Conservation (phyloP, 2,888 invertebrate species). For the Azorinus chamasolen region DNA sequence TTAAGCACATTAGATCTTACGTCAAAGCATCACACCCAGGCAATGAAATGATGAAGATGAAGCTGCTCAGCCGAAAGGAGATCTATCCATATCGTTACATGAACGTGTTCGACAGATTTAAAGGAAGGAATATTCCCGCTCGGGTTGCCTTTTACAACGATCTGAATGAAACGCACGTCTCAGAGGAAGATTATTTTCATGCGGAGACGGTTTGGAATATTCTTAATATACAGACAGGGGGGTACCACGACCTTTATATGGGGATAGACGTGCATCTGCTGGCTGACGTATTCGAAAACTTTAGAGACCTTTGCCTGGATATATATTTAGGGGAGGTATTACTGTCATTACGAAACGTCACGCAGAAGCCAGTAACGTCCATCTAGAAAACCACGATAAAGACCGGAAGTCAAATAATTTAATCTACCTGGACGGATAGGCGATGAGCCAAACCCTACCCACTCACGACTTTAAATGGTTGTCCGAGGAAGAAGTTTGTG, state of each 20-base stretch:
- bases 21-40: too few relatives aligned
- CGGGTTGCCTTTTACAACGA: constrained; percentile 14
- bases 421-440: constrained; percentile 64
- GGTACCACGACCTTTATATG: constrained; percentile 8
- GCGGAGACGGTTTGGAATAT: constrained; percentile 14
- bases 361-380: constrained; percentile 2
- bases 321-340: constrained; percentile 9
- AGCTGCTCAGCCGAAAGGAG: constrained; percentile 2
- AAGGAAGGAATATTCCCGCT: constrained; percentile 10
- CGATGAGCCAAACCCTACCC: constrained; percentile 78
- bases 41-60: too few relatives aligned
- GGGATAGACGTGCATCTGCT: background rate
- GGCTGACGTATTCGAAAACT: constrained; percentile 5
- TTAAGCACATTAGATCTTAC: background rate
- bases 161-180: too few relatives aligned
- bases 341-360: background rate
- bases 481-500: constrained; percentile 6
- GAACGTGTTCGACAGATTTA: background rate
- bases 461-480: constrained; percentile 72
- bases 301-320: constrained; percentile 5
- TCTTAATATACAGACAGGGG: constrained; percentile 2
- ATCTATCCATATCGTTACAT: constrained; percentile 24
- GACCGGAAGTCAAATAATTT: background rate
- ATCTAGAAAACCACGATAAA: background rate
- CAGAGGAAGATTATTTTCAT: constrained; percentile 7